Evolutionary conservation across 1,140 invertebrate genomes (phyloP).

Genomic region (Rhopalosiphum padi): DNA sequence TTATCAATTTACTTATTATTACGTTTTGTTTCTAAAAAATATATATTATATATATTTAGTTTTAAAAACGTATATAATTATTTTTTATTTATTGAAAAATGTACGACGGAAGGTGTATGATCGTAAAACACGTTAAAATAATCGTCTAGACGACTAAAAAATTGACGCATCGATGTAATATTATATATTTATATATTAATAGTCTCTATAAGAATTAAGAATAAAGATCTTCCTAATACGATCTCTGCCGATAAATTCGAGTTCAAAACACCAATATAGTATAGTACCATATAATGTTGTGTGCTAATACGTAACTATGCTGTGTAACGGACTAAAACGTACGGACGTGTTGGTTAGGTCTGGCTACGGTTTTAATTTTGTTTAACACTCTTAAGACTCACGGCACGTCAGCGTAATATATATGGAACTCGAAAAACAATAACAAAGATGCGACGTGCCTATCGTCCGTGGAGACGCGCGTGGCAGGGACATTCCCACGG

Average conservation of each 20-base stretch:
- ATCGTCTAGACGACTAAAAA: too few species aligned
- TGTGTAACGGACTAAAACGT: neutral
- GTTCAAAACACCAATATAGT: neutral
- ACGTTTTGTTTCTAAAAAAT: too few species aligned
- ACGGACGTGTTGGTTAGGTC: neutral
- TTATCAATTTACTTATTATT: too few species aligned
- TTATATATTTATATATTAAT: too few species aligned
- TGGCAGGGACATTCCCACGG: neutral
- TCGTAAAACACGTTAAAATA: too few species aligned
- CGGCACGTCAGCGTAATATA: neutral
- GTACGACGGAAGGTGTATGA: too few species aligned
- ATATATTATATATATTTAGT: too few species aligned
- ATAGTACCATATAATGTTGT: neutral
- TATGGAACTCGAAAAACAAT: neutral
- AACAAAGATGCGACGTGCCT: neutral
- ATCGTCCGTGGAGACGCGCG: neutral
- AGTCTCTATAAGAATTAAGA: too few species aligned
- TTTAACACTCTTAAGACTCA: neutral
- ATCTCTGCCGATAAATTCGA: neutral
- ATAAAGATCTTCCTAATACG: too few species aligned
- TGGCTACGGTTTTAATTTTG: neutral
- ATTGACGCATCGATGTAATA: too few species aligned
- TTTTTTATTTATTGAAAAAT: too few species aligned
- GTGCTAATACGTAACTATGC: neutral
- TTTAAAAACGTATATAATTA: too few species aligned